Evolutionary conservation across 2,797 vertebrate species (phyloP), one percentile per base, ranked within the genome.

Genomic region (Orientallactaga sibirica): DNA sequence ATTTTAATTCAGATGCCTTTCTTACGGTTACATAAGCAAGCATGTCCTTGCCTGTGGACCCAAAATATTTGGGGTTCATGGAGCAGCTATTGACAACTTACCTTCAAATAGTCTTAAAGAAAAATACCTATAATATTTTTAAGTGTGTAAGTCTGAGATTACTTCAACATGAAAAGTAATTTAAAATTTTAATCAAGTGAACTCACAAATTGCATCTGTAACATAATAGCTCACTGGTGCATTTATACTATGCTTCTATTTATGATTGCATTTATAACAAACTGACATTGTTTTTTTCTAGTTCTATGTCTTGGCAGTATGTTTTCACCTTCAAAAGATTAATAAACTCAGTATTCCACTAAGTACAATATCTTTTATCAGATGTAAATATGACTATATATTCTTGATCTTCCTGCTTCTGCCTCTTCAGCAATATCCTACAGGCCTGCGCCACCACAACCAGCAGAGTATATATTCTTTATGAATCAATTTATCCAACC

Each of bases 141-240:
- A 29, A 88, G 71, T 84, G 74, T 91, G 8, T 83, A 75, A 88
- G 9, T 80, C 64, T 43, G 20, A 88, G 43, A 52, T 12, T 88
- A 64, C 55, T 91, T 79, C 41, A 58, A 80, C 84, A 37, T 24
- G 33, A 77, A 91, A n/a, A 78, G 8, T 67, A 83, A 68, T 75
- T 93, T 84, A 55, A 84, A 68, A 80, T 33, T 55, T 10, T 43
- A 22, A 71, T 14, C 29, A 77, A 61, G 55, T 67, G 24, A 77
- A 80, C 11, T 80, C 25, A 61, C 24, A 81, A 68, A 81, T 73
- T 37, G 3, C 7, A 41, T 18, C 6, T 43, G 11, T 81, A 66
- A 22, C 64, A 27, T 73, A 71, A 48, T 1, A 71, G 7, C 7
- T 92, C 66, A 48, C 20, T 70, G 37, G 29, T 8, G 62, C 15